These are phyloP conservation scores for Tenualosa ilisha DNA, from an alignment of 2,797 vertebrate genomes.

Conservation along the genomic window DNA sequence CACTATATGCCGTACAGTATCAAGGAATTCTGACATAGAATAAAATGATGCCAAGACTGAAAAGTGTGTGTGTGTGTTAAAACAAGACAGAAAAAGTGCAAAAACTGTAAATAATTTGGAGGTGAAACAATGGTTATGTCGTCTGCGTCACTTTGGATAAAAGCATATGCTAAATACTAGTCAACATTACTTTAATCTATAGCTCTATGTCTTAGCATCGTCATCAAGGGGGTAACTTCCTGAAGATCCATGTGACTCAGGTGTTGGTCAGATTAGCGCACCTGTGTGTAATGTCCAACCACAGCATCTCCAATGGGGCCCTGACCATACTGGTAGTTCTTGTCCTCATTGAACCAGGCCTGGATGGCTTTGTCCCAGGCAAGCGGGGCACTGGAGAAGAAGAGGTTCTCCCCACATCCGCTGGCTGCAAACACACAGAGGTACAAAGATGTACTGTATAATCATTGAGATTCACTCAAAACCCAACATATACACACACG, in stretches of 20 bases:
- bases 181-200: too few species aligned
- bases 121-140: too few species aligned
- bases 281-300: constrained; percentile 13
- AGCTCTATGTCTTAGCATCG: not conserved
- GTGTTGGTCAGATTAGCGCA: not conserved
- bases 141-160: too few species aligned
- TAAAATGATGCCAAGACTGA: too few species aligned
- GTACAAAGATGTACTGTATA: not conserved
- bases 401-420: constrained; percentile 1
- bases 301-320: not conserved
- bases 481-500: not conserved
- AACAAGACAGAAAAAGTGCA: too few species aligned
- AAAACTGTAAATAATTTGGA: too few species aligned
- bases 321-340: not conserved
- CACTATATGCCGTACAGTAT: not conserved
- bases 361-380: not conserved
- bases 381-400: not conserved
- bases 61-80: too few species aligned
- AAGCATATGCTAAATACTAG: too few species aligned
- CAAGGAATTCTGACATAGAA: too few species aligned
- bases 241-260: not conserved
- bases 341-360: not conserved
- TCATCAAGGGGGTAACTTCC: not conserved
- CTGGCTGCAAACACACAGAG: not conserved
- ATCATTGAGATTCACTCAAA: not conserved